Conservation (phyloP, 64 coral and sea anemone genomes). For the Montipora sp. region DNA sequence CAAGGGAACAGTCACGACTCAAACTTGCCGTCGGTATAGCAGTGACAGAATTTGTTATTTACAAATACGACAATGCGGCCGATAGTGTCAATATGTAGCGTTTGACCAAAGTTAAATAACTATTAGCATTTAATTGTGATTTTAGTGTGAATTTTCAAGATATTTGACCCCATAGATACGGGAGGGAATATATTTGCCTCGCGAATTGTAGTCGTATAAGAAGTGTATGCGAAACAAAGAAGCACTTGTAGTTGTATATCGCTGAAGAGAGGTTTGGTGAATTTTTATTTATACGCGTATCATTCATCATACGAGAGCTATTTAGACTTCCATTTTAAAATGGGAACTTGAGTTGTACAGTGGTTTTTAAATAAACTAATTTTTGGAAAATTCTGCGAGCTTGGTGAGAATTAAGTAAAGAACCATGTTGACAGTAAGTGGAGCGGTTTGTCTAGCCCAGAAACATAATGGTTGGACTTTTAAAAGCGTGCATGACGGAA, state of each 20-base stretch:
- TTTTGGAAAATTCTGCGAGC: background rate
- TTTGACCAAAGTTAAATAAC: constrained; percentile 11
- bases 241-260: background rate
- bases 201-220: background rate
- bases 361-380: background rate
- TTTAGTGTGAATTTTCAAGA: constrained; percentile 10
- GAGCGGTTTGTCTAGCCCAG: too few relatives aligned
- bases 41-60: background rate
- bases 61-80: constrained; percentile 7
- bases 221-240: background rate
- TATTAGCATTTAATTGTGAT: constrained; percentile 38
- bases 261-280: background rate
- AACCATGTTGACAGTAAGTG: background rate
- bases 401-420: background rate
- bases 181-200: background rate
- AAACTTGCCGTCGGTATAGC: constrained; percentile 82
- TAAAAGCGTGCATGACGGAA: background rate
- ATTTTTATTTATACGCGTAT: constrained; percentile 21
- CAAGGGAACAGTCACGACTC: constrained; percentile 76
- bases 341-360: background rate
- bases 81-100: background rate
- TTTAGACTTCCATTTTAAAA: background rate
- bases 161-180: background rate
- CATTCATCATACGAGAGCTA: constrained; percentile 20
- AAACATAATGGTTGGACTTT: background rate